Evolutionary conservation across 2,797 vertebrate genomes (phyloP), one percentile per base, ranked within the genome.

Genomic region (Pangasius sanitwongsei): DNA sequence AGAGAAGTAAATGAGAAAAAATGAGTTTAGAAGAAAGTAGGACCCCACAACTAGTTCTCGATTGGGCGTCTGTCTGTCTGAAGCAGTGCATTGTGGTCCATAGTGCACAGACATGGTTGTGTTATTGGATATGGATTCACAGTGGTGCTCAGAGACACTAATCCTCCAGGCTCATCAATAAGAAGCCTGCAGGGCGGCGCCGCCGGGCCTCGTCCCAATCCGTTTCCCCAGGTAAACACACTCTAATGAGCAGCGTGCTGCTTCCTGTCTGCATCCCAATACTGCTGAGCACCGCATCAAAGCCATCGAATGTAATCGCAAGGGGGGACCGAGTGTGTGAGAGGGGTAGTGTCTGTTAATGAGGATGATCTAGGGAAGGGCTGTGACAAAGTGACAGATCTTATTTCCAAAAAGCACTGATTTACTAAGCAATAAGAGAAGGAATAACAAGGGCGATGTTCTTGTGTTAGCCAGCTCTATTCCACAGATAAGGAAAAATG

Each of bases 141-240:
- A 87, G 80, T 48, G 67, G 44, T 20, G 84, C 86, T 88, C 67
- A 89, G 85, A 88, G 78, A 90, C 89, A 75, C 84, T 31, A 80
- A 85, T 84, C 65, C 80, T 86, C 65, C 31, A 77, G 88, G 31
- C 86, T 90, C 88, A 89, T 92, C 90, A 86, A 92, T 92, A 90
- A 87, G 86, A 89, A 80, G 44, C 83, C 88, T 78, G 85, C 87
- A 86, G 69, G 90, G 74, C 80, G 87, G 88, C 86, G 69, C 41
- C 80, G 11, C 41, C 69, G 50, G 67, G 84, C 70, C 77, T 78
- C 53, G 4, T 80, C 70, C 59, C 41, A 34, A 88, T 74, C 85
- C 15, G 57, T 86, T 84, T 89, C 89, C 78, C 85, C 78, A 82
- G 87, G 89, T 92, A 88, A 90, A 89, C 72, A 90, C 82, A 81